Evolutionary conservation across 2,888 invertebrate species (phyloP).

Genomic region (Ichneumoninae sp.): DNA sequence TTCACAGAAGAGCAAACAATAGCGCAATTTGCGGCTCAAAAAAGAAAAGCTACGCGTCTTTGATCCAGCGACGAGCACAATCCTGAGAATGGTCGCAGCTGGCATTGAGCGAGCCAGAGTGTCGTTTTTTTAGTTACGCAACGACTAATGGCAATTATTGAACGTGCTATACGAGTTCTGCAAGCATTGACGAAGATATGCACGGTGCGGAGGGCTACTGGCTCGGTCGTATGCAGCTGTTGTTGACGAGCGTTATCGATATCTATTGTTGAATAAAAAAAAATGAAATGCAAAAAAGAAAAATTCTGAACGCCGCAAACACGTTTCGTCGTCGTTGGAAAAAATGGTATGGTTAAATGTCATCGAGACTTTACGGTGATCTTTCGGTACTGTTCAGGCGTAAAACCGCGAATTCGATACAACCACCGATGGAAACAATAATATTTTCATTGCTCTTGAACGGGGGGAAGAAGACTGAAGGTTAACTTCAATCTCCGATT

Average conservation of each 20-base stretch:
- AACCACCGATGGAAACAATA: background rate
- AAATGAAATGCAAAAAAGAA: background rate
- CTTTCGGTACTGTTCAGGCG: background rate
- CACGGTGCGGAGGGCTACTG: slow-evolving; percentile 13
- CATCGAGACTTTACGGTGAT: background rate
- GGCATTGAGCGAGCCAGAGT: slow-evolving; percentile 3
- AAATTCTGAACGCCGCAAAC: background rate
- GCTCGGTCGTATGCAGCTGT: slow-evolving; percentile 32
- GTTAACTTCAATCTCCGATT: slow-evolving; percentile 66
- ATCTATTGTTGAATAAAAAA: slow-evolving; percentile 13
- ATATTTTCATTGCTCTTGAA: slow-evolving; percentile 26
- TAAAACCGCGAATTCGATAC: slow-evolving; percentile 53
- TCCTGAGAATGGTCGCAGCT: background rate
- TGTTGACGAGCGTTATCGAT: slow-evolving; percentile 18
- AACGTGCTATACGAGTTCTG: slow-evolving; percentile 7
- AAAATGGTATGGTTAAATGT: slow-evolving; percentile 8
- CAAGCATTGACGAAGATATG: slow-evolving; percentile 33
- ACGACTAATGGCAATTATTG: slow-evolving; percentile 49
- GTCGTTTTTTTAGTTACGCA: slow-evolving; percentile 43
- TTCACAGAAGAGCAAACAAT: background rate
- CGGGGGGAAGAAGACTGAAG: slow-evolving; percentile 52
- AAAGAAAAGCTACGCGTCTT: background rate
- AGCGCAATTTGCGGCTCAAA: background rate
- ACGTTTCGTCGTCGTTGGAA: background rate
- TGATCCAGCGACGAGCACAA: slow-evolving; percentile 21